A percentile compares a stretch with the other conserved stretches of the same genome.
These are phyloP conservation scores for Nomada lathburiana DNA, from an alignment of 2,888 invertebrate species.

Conservation along the genomic window DNA sequence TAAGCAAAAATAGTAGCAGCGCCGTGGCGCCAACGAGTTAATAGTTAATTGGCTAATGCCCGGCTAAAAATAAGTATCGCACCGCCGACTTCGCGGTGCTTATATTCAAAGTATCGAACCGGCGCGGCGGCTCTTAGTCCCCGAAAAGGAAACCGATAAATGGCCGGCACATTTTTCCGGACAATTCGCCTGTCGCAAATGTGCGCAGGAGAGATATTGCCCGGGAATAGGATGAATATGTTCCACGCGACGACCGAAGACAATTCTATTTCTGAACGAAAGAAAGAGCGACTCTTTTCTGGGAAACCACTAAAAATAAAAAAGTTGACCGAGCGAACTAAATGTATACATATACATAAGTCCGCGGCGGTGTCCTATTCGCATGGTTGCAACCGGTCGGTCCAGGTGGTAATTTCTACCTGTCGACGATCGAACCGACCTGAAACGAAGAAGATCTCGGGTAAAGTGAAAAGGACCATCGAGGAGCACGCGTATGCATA, in stretches of 20 bases:
- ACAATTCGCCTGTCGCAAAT: not conserved
- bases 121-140: not conserved
- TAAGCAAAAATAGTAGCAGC: constrained; percentile 53
- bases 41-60: constrained; percentile 65
- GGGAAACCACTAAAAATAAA: constrained; percentile 46
- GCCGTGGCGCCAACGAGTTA: constrained; percentile 63
- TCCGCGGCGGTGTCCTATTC: constrained; percentile 12
- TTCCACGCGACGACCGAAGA: constrained; percentile 22
- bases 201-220: not conserved
- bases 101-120: constrained; percentile 41
- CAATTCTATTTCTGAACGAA: constrained; percentile 15
- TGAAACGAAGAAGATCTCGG: constrained; percentile 21
- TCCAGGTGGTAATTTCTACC: constrained; percentile 52
- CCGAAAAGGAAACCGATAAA: constrained; percentile 10
- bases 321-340: constrained; percentile 42
- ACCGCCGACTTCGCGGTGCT: constrained; percentile 47
- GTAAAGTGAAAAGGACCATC: constrained; percentile 40
- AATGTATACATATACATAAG: constrained; percentile 6
- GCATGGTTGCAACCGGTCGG: constrained; percentile 50
- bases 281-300: constrained; percentile 20
- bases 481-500: constrained; percentile 43
- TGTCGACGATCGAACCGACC: constrained; percentile 40
- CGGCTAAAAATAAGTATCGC: constrained; percentile 56
- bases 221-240: not conserved
- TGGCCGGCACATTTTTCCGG: not conserved